Evolutionary conservation across 2,797 vertebrate genomes (phyloP), one percentile per base, ranked within the genome.

Genomic region (Tadarida brasiliensis): DNA sequence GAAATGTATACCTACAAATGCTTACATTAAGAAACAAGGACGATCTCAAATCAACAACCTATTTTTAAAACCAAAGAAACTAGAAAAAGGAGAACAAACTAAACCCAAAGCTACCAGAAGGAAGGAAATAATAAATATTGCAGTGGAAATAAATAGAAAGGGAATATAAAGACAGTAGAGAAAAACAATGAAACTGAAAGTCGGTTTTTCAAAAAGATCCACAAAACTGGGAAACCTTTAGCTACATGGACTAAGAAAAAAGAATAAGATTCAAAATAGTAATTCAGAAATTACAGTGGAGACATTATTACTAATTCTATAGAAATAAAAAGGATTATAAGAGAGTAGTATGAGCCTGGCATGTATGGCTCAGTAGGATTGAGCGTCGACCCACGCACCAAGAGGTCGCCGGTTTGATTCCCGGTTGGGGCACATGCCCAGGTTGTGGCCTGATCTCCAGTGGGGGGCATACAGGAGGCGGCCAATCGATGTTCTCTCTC

Each of bases 371-470:
- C 63, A 16, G 30, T 6, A 16, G 63, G 30, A 16, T 65, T 28
- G 28, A 65, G 28, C 28, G 2, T 7, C 0, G 63, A 16, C 63
- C 15, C 2, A 20, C 1, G 2, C 0, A 39, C 19, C 33, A 12
- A 12, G 12, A 22, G 19, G 33, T 12, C 5, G 5, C 11, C 0
- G 67, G 33, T 35, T 12, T 20, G 11, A 3, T 39, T 35, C 20
- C 33, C 20, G 2, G 9, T 39, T 19, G 22, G 19, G 67, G 33
- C 67, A 12, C 10, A 12, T 56, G 16, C 56, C 19, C 19, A 7
- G 19, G 19, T 56, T 20, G 56, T 2, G 19, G 56, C 19, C 19
- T 19, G 16, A 56, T 56, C 56, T 17, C 56, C 56, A 19, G 56
- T 56, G 7, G 19, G 56, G 56, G 19, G 19, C 56, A 20, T 56